phyloP scores from a whole-genome alignment of 1,140 invertebrate species.

The Lasaia peninsularis region DNA sequence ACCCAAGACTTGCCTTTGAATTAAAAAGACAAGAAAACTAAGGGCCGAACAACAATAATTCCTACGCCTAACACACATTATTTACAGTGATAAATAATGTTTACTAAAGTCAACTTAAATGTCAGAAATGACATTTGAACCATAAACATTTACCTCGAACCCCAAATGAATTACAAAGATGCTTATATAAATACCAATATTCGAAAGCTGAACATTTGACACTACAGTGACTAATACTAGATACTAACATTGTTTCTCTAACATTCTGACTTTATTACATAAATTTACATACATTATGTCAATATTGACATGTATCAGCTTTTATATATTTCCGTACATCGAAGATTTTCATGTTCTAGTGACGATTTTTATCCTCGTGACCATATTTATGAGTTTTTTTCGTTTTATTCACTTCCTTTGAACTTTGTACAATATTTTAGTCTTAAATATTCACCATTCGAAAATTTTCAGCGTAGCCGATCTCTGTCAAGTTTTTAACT shows the following conservation, averaged over 20 bases:
- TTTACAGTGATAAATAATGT: conserved; percentile 51
- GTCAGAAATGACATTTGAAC: conserved; percentile 44
- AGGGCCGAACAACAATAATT: conserved; percentile 36
- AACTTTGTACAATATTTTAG: neutral
- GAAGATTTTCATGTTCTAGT: neutral
- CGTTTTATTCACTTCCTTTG: neutral
- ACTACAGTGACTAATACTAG: conserved; percentile 48
- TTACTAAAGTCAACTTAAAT: conserved; percentile 42
- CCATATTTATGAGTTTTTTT: too few relatives aligned
- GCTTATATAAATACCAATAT: conserved; percentile 69
- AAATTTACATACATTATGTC: neutral
- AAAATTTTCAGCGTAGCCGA: neutral
- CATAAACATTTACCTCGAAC: conserved; percentile 52
- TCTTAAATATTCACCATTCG: neutral
- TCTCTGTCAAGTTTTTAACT: neutral
- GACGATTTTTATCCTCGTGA: too few relatives aligned
- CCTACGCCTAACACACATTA: conserved; percentile 53
- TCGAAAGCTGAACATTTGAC: conserved; percentile 70
- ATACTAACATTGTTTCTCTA: conserved; percentile 11
- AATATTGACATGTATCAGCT: neutral
- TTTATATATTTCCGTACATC: neutral
- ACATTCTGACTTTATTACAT: conserved; percentile 4
- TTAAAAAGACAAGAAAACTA: conserved; percentile 38
- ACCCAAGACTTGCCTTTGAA: conserved; percentile 35
- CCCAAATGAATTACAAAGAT: conserved; percentile 58